These are phyloP conservation scores for Cyprinodon tularosa DNA, from an alignment of 2,113 vertebrate genomes.

Conservation along the genomic window DNA sequence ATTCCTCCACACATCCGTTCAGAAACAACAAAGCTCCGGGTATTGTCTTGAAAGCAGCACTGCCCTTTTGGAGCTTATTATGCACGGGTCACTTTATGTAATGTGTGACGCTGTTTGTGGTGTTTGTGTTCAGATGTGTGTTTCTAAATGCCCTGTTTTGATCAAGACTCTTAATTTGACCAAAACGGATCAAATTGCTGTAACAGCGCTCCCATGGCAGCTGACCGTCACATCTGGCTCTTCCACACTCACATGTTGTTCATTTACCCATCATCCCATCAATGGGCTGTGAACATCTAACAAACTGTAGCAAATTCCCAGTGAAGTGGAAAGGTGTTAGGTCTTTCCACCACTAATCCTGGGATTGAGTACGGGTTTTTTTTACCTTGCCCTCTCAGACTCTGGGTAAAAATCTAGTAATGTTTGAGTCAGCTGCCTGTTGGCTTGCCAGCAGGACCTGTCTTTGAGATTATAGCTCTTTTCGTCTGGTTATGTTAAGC, in stretches of 20 bases:
- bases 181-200: slow-evolving; percentile 29
- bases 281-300: slow-evolving; percentile 38
- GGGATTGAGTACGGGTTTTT: slow-evolving; percentile 32
- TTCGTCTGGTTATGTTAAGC: slow-evolving; percentile 47
- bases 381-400: slow-evolving; percentile 33
- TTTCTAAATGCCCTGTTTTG: slow-evolving; percentile 9
- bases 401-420: slow-evolving; percentile 19
- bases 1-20: slow-evolving; percentile 60
- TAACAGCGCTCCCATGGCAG: slow-evolving; percentile 6
- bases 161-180: slow-evolving; percentile 18
- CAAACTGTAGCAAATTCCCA: slow-evolving; percentile 19
- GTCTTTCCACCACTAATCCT: slow-evolving; percentile 14
- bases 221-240: slow-evolving; percentile 50
- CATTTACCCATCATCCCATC: slow-evolving; percentile 29
- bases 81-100: not conserved
- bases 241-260: slow-evolving; percentile 30
- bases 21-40: slow-evolving; percentile 46
- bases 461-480: slow-evolving; percentile 72
- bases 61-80: slow-evolving; percentile 11
- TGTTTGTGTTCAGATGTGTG: not conserved
- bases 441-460: slow-evolving; percentile 24
- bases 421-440: slow-evolving; percentile 33
- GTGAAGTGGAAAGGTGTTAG: slow-evolving; percentile 20
- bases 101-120: not conserved
- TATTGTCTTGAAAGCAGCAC: slow-evolving; percentile 51